These are phyloP conservation scores for Peromyscus maniculatus DNA, from an alignment of 2,113 vertebrate genomes.

Conservation along the genomic window DNA sequence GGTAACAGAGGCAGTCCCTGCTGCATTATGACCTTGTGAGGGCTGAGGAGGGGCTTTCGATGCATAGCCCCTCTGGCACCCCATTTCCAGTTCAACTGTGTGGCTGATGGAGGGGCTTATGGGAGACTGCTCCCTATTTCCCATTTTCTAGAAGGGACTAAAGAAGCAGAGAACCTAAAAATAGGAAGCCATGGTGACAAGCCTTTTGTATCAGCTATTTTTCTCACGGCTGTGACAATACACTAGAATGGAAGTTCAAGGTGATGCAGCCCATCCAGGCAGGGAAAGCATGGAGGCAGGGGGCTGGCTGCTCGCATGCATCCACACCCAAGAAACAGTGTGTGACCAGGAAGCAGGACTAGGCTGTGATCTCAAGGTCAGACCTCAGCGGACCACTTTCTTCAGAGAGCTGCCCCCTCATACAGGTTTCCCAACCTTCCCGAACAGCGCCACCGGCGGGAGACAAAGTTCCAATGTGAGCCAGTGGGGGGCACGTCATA, in stretches of 20 bases:
- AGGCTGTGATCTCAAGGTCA: neutral
- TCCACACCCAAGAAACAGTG: neutral
- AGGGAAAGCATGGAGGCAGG: neutral
- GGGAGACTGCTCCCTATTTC: neutral
- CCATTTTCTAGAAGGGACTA: neutral
- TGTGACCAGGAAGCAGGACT: neutral
- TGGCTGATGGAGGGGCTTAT: neutral
- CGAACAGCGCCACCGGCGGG: neutral
- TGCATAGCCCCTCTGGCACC: no score
- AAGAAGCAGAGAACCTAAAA: neutral
- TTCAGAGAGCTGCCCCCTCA: neutral
- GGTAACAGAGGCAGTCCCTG: neutral
- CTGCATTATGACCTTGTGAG: neutral
- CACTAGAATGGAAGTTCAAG: neutral
- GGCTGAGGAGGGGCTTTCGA: rapidly evolving
- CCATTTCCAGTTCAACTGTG: neutral
- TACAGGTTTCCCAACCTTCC: neutral
- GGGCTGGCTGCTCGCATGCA: neutral
- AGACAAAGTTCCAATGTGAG: neutral
- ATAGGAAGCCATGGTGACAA: neutral
- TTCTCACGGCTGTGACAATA: neutral
- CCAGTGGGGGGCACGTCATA: no score
- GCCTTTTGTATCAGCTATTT: neutral
- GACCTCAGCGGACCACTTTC: neutral
- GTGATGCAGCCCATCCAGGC: rapidly evolving